phyloP scores from a whole-genome alignment of 2,888 invertebrate species.

The Ametastegia equiseti region DNA sequence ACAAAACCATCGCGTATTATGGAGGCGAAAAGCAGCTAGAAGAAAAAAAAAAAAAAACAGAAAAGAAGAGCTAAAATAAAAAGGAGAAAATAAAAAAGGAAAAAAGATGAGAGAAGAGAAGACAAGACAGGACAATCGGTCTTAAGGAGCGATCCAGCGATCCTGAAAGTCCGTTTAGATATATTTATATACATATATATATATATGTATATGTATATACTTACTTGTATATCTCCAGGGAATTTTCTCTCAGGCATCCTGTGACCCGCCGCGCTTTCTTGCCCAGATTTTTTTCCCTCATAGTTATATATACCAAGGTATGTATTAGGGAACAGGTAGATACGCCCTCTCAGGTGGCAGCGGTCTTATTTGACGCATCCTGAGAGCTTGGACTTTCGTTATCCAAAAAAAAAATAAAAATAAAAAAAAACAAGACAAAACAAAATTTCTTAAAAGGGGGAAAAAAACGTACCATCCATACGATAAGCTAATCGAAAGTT shows the following conservation, averaged over 20 bases:
- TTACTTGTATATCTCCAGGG: neutral
- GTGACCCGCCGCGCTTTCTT: constrained; percentile 41
- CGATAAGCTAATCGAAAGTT: constrained; percentile 45
- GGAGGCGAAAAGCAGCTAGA: neutral
- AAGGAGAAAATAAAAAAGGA: neutral
- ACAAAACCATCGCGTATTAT: too few relatives aligned
- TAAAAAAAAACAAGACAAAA: neutral
- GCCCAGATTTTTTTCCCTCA: neutral
- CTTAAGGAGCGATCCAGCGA: neutral
- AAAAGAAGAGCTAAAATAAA: neutral
- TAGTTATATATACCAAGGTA: constrained; percentile 11
- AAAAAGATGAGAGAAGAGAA: constrained; percentile 1
- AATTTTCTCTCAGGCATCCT: constrained; percentile 10
- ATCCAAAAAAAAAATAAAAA: constrained; percentile 2
- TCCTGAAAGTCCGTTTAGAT: constrained; percentile 7
- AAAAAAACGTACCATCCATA: neutral
- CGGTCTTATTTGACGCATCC: constrained; percentile 34
- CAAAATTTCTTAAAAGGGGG: neutral
- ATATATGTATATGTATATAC: neutral
- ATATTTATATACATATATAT: too few relatives aligned
- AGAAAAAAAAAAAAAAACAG: neutral
- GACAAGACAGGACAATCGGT: constrained; percentile 46
- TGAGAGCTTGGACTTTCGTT: constrained; percentile 19
- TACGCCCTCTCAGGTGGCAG: constrained; percentile 27
- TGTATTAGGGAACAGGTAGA: constrained; percentile 44